Base-by-base conservation (phyloP, 2,888 invertebrate species). In the Nineta flava region DNA sequence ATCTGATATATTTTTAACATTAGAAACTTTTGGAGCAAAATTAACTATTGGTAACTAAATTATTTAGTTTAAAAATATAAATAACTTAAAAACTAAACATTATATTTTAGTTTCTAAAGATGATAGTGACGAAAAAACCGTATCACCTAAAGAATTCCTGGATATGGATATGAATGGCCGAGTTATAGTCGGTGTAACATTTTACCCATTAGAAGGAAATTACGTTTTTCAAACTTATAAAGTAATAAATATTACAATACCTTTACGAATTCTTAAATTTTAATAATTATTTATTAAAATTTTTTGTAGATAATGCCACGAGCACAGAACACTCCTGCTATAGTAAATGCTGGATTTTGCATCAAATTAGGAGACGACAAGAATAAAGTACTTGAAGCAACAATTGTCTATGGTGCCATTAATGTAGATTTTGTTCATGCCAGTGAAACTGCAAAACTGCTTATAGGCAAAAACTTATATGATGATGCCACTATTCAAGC, bases 321-420 rank as follows among this genome's bases (percentile, higher is more conserved):
- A 50, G 73, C 79, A 2, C 82, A 83, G 65, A 84, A 83, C 58
- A 77, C 83, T 0, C 83, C 83, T 56, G 85, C 85, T 0, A 75
- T 80, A 58, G 80, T 87, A 0, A 84, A 86, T 57, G 81, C 82
- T 15, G 86, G 76, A 4, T 74, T 82, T 51, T 72, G 76, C 59
- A 61, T 83, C 43, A 72, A 77, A 60, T 61, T 83, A 43, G 62
- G 71, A 17, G 44, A 44, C 45, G 60, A 66, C 53, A 57, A 67
- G 51, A 57, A 73, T 43, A 64, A 64, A 32, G 61, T 75, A 1
- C 52, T 62, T 16, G 66, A 66, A 1, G 75, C 79, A 0, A 70
- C 67, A n/a, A 72, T 86, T 26, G 76, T 81, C 17, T 83, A 72
- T 57, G 83, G 83, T 1, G 77, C 77, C 35, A 81, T 87, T 21